These are phyloP conservation scores for Drepanosiphum platanoidis DNA, from an alignment of 2,888 invertebrate genomes.

Conservation along the genomic window DNA sequence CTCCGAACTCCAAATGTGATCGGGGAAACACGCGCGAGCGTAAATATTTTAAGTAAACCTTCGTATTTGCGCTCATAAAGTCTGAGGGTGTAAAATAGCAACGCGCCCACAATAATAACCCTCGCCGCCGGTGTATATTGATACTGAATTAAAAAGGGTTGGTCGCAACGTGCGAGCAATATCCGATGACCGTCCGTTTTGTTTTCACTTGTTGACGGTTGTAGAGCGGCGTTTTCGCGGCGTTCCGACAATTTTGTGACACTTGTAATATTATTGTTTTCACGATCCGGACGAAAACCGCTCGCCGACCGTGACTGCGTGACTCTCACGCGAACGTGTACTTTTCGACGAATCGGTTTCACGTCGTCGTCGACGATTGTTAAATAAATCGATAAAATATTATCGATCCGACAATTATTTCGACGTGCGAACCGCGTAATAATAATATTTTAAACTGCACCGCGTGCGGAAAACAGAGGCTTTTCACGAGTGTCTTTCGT, in stretches of 20 bases:
- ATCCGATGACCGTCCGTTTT: neutral
- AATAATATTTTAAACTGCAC: too few relatives aligned
- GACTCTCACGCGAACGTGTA: too few relatives aligned
- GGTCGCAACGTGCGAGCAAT: neutral
- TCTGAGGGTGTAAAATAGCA: neutral
- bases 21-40: neutral
- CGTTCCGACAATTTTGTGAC: neutral
- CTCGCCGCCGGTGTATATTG: neutral
- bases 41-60: slow-evolving; percentile 32
- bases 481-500: too few relatives aligned
- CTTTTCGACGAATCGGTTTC: too few relatives aligned
- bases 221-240: neutral
- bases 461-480: too few relatives aligned
- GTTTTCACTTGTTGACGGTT: neutral
- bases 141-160: slow-evolving; percentile 41
- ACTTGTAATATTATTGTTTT: neutral
- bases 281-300: neutral
- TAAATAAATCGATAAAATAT: too few relatives aligned
- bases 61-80: slow-evolving; percentile 6
- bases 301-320: too few relatives aligned
- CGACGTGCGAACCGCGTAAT: too few relatives aligned
- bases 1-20: slow-evolving; percentile 1
- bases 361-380: too few relatives aligned
- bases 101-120: slow-evolving; percentile 16
- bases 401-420: too few relatives aligned